Evolutionary conservation across 2,797 vertebrate genomes (phyloP), one percentile per base, ranked within the genome.

Genomic region (Acanthurus lineatus): DNA sequence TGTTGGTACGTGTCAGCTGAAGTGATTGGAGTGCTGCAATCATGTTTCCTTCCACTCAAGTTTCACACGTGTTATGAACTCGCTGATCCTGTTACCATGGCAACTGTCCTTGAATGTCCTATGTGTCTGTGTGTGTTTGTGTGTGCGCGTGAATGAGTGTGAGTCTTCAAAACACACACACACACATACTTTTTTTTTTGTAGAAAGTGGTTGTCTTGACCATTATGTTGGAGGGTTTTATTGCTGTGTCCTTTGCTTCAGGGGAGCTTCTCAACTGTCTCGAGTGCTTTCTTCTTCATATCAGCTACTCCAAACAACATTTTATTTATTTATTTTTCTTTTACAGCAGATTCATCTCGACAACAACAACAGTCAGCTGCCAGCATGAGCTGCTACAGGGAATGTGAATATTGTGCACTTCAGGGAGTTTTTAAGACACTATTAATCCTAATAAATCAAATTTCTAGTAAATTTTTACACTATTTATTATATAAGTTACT

Each of bases 81-180:
- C 5, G 65, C 76, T 70, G 75, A 11, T 51, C 28, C 52, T 79
- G 89, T 92, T 91, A 73, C 91, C 87, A 92, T 94, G 87, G 86
- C 35, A 69, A 93, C 92, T 83, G 68, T 81, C 78, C 81, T 87
- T 83, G 82, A 84, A 76, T 72, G 80, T 83, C 80, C 76, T 77
- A 63, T 70, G 59, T 49, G 35, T 16, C 22, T 22, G 57, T 20
- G 70, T 22, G 57, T 20, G 70, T 74, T 19, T 65, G 14, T 61
- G 56, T 67, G 52, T 12, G 15, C 38, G 22, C 32, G 54, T 63
- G 45, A 61, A 67, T 79, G 35, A 72, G 69, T 71, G 38, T 73
- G 54, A 56, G 69, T 65, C 71, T 84, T 81, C 6, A 40, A 76
- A 71, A 73, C 14, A 47, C 53, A 82, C 38, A 61, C 28, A 25